A percentile compares a stretch with the other conserved stretches of the same genome.
phyloP scores from a whole-genome alignment of 2,113 vertebrate species.

The Tenebrosternarchus preto region DNA sequence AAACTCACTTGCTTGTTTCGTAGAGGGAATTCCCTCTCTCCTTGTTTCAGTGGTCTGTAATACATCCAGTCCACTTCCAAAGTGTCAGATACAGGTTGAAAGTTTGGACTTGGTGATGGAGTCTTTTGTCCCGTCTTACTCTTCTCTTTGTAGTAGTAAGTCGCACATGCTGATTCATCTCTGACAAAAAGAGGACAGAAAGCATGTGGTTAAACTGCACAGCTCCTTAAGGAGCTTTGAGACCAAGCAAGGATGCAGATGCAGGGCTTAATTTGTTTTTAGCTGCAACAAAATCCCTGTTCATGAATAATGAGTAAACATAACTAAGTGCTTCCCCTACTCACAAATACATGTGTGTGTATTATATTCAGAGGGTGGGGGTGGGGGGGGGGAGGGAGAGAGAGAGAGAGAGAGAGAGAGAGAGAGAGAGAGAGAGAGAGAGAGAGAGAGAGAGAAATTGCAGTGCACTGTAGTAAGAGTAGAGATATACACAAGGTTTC shows the following conservation, averaged over 20 bases:
- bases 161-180: constrained; percentile 89
- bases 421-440: no score
- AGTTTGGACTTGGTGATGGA: constrained; percentile 27
- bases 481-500: no score
- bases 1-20: constrained; percentile 83
- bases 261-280: no score
- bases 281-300: no score
- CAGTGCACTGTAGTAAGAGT: no score
- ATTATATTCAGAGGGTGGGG: no score
- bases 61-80: constrained; percentile 85
- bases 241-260: not conserved
- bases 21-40: constrained; percentile 75
- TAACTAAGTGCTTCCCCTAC: no score
- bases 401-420: no score
- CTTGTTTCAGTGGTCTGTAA: constrained; percentile 71
- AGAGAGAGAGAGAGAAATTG: no score
- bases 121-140: constrained; percentile 61
- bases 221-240: not conserved
- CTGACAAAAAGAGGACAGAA: constrained; percentile 64
- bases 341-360: no score
- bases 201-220: not conserved
- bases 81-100: constrained; percentile 31
- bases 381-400: no score
- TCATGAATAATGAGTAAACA: no score
- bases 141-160: constrained; percentile 80